Evolutionary conservation across 1,140 invertebrate species (phyloP).

Genomic region (Anagrus nilaparvatae): DNA sequence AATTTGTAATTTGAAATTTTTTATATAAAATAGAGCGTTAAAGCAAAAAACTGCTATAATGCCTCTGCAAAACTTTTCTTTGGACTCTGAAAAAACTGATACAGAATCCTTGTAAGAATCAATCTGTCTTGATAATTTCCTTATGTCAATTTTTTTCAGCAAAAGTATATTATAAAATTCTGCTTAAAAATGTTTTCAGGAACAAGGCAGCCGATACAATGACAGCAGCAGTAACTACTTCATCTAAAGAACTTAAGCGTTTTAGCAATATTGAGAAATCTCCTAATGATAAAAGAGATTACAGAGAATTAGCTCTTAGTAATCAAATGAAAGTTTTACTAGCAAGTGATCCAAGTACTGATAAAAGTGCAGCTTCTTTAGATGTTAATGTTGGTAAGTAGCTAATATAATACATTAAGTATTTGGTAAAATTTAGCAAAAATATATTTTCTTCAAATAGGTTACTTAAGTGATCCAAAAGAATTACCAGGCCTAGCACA

Average conservation of each 20-base stretch:
- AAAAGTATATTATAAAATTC: too few species aligned
- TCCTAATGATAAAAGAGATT: conserved; percentile 64
- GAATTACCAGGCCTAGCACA: conserved; percentile 86
- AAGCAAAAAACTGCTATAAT: too few species aligned
- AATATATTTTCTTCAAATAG: conserved; percentile 39
- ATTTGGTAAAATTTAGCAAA: too few species aligned
- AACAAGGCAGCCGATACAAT: conserved; percentile 17
- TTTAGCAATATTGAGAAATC: conserved; percentile 64
- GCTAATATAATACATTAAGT: conserved; percentile 4
- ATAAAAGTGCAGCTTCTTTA: conserved; percentile 84
- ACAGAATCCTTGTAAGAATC: too few species aligned
- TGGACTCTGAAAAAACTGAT: too few species aligned
- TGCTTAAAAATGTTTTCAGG: too few species aligned
- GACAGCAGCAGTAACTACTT: not conserved
- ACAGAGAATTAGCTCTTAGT: conserved; percentile 70
- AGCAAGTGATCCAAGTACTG: conserved; percentile 82
- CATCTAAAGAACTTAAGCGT: conserved; percentile 16
- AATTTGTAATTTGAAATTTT: too few species aligned
- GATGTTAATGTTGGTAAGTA: conserved; percentile 66
- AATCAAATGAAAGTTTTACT: conserved; percentile 86
- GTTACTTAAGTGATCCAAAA: conserved; percentile 77
- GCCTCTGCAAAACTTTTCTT: too few species aligned
- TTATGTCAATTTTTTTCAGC: too few species aligned
- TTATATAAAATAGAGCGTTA: too few species aligned
- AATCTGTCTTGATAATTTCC: too few species aligned